Evolutionary conservation across 2,113 vertebrate species (phyloP), one percentile per base, ranked within the genome.

Genomic region (Gambusia holbrooki): DNA sequence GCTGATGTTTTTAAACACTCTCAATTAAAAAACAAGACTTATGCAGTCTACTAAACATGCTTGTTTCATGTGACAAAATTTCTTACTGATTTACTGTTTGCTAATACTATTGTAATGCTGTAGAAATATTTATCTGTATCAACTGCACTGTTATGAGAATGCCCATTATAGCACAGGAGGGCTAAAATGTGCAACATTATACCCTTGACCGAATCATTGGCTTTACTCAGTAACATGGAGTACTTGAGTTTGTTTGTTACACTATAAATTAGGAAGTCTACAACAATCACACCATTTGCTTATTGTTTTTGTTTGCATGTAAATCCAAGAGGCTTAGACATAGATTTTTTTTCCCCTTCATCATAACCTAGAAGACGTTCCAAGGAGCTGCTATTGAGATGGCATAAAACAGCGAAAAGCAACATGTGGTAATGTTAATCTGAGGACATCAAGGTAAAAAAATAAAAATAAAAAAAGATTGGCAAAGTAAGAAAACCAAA

Each of bases 131-230:
- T 42, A 76, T 77, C 74, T 86, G 67, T 83, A 89, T 87, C 81
- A 80, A 79, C 88, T 87, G 85, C 88, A 90, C 79, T 87, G 73
- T 87, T 85, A 76, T 87, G 66, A 84, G 86, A 88, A 86, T 70
- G 62, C 62, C 81, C 65, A 83, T 89, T 89, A 89, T 90, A 2
- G 74, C 79, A 61, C 82, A 83, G n/a, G 79, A 86, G 72, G 74
- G 76, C 73, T 87, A 66, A 88, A 80, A 74, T 32, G 77, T 87
- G 76, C 84, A 78, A 67, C 77, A 35, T 73, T 80, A 86, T 75
- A 69, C 81, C 80, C 80, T 65, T 84, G 66, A 78, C 66, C 86
- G 78, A 83, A 83, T 84, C 80, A 81, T 77, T 84, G 32, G n/a
- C 63, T 67, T 73, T 80, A 58, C 74, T 85, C 77, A 79, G 45